These are phyloP conservation scores for Poecilia latipinna DNA, from an alignment of 2,113 vertebrate species.

Conservation along the genomic window DNA sequence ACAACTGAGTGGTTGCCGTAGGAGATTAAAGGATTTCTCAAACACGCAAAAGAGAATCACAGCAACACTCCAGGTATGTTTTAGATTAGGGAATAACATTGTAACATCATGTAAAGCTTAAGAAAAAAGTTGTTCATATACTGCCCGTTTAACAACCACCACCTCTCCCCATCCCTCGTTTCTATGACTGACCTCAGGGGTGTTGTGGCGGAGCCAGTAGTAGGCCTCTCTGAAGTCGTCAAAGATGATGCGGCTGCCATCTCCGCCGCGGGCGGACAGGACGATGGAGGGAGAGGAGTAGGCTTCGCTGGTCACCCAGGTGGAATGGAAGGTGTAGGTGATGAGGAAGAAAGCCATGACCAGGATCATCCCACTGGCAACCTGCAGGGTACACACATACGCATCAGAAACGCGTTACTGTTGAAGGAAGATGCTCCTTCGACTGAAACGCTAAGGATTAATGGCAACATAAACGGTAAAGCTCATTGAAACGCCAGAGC, in stretches of 20 bases:
- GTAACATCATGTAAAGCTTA: no score
- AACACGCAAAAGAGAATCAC: no score
- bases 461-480: no score
- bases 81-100: no score
- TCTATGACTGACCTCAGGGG: constrained; percentile 86
- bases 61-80: no score
- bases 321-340: constrained; percentile 98
- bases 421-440: background rate
- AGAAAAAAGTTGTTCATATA: no score
- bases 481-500: no score
- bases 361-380: constrained; percentile 98
- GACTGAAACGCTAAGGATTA: background rate
- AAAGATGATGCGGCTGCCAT: constrained; percentile 97
- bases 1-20: no score
- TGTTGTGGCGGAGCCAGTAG: constrained; percentile 99
- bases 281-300: constrained; percentile 99
- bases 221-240: constrained; percentile 99
- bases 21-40: no score
- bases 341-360: constrained; percentile 99
- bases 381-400: constrained; percentile 72
- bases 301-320: constrained; percentile 99
- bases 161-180: background rate
- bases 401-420: background rate
- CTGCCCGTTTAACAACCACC: background rate
- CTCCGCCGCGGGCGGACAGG: constrained; percentile 91